Conservation (phyloP, 23 tunicate genomes). For the Halocynthia roretzi region DNA sequence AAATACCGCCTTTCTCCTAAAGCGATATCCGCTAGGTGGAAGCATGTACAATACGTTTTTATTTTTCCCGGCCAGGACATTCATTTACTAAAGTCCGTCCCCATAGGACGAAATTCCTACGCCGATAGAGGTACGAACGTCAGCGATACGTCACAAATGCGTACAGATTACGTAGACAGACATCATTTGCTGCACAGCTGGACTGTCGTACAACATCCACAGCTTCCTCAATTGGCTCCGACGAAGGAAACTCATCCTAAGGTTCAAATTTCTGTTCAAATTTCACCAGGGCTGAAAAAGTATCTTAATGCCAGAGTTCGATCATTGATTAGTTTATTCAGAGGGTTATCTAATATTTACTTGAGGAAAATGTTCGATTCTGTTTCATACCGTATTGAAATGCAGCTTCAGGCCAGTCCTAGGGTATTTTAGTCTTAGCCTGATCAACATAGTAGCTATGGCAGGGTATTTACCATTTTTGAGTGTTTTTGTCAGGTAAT, state of each 20-base stretch:
- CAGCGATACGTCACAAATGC: constrained; percentile 54
- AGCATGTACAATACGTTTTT: not conserved
- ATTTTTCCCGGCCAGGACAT: constrained; percentile 13
- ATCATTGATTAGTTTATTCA: too few relatives aligned
- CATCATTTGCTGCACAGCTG: constrained; percentile 34
- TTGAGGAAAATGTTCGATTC: not conserved
- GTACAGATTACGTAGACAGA: constrained; percentile 46
- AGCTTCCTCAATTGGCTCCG: constrained; percentile 33
- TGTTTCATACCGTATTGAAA: not conserved
- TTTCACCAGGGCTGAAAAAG: too few relatives aligned
- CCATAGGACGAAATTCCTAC: constrained; percentile 36
- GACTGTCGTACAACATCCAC: constrained; percentile 35
- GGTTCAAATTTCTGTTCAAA: not conserved
- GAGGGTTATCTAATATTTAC: too few relatives aligned
- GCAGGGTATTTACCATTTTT: too few relatives aligned
- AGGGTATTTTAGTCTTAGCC: too few relatives aligned
- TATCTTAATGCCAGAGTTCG: too few relatives aligned
- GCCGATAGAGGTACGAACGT: constrained; percentile 7
- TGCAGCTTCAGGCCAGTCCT: not conserved
- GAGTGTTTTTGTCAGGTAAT: too few relatives aligned
- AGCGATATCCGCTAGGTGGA: not conserved
- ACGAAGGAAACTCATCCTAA: not conserved
- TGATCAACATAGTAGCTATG: too few relatives aligned
- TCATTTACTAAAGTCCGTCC: constrained; percentile 36
- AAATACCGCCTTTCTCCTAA: not conserved